Evolutionary conservation across 2,888 invertebrate species (phyloP), one percentile per base, ranked within the genome.

Genomic region (Sesia apiformis): DNA sequence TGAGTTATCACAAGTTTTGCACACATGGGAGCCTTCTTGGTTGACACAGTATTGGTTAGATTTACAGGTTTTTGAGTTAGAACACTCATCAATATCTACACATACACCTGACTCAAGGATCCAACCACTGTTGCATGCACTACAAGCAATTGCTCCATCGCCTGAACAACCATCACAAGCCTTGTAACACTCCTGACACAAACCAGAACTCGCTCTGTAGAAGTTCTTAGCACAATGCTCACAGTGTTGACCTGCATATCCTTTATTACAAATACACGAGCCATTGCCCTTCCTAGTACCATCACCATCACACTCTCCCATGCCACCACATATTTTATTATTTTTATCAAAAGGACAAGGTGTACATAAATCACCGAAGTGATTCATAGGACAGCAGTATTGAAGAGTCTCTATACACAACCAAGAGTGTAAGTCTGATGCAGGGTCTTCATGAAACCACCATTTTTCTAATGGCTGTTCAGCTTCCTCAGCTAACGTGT

Each of bases 241-340:
- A 87, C 99, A 99, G 49, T 87, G 70, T 4, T 90, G 89, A 4
- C 97, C 97, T 3, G 80, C 68, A 76, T 97, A 98, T 5, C 97
- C 98, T 56, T 74, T 78, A 65, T 95, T 92, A 79, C 98, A 99
- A 51, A 91, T 85, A 79, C 99, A 99, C 67, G 93, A 92, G 0
- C 98, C 99, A 78, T 94, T 96, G 3, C 99, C 99, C 76, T 94
- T 94, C 41, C 98, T 91, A 0, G 97, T 98, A 0, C 98, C 98
- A 54, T 94, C 93, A n/a, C 98, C 98, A 63, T 91, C 84, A 70
- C 92, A 92, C 68, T 91, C 92, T 6, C 98, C 98, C 83, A 94
- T 94, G 39, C 93, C 94, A 67, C 87, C 91, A 77, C 99, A 99
- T 56, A 97, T 88, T 59, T 91, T 90, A 62, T 92, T 91, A 52